phyloP scores from a whole-genome alignment of 2,888 invertebrate species.

The Sminthurides aquaticus region DNA sequence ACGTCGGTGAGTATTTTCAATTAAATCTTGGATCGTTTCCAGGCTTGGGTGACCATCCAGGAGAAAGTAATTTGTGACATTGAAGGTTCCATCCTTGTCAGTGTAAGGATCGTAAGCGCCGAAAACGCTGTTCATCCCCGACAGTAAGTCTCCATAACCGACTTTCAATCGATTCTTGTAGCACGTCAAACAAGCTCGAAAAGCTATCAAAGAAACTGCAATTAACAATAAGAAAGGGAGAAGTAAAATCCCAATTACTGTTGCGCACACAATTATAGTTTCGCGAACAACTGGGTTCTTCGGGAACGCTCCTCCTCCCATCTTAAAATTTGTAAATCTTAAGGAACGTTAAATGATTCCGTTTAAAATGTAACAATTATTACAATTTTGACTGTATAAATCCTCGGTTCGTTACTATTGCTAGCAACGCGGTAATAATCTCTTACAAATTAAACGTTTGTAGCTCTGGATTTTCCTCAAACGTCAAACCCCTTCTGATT shows the following conservation, averaged over 20 bases:
- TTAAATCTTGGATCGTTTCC: background rate
- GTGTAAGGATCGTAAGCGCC: background rate
- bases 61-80: background rate
- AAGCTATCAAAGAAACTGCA: background rate
- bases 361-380: too few species aligned
- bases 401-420: too few species aligned
- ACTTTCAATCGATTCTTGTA: background rate
- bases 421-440: too few species aligned
- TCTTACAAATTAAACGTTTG: too few species aligned
- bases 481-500: too few species aligned
- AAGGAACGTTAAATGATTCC: too few species aligned
- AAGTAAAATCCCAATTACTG: background rate
- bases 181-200: background rate
- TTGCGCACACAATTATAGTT: background rate
- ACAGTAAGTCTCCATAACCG: background rate
- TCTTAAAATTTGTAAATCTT: too few species aligned
- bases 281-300: background rate
- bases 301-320: background rate
- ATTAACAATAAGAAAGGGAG: background rate
- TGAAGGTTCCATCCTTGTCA: background rate
- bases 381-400: too few species aligned
- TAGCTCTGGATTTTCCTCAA: too few species aligned
- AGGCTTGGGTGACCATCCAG: background rate
- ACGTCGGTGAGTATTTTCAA: background rate
- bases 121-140: background rate